phyloP scores from a whole-genome alignment of 2,797 vertebrate species.

The Typhlichthys eigenmanni region DNA sequence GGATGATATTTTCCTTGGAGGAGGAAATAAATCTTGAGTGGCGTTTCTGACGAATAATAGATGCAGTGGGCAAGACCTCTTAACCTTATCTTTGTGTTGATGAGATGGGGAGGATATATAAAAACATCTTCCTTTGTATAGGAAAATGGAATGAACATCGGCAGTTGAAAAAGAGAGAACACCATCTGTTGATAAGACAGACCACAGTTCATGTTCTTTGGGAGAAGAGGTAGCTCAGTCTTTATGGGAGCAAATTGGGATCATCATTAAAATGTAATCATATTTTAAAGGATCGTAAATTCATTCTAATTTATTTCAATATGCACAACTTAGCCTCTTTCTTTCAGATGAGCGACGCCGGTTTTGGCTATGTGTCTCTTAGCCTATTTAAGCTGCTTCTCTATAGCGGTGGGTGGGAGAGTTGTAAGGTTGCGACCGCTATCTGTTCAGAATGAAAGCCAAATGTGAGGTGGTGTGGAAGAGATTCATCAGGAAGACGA shows the following conservation, averaged over 20 bases:
- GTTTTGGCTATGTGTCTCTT: slow-evolving; percentile 35
- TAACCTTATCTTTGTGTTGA: slow-evolving; percentile 47
- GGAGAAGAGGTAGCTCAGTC: slow-evolving; percentile 19
- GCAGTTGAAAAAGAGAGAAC: slow-evolving; percentile 27
- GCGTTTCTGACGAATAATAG: slow-evolving; percentile 47
- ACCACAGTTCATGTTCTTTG: slow-evolving; percentile 42
- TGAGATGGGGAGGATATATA: slow-evolving; percentile 41
- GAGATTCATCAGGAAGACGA: slow-evolving; percentile 31
- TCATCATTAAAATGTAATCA: slow-evolving; percentile 44
- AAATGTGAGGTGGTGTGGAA: slow-evolving; percentile 47
- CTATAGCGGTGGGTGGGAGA: slow-evolving; percentile 36
- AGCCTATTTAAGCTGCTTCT: slow-evolving; percentile 45
- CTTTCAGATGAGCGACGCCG: slow-evolving; percentile 39
- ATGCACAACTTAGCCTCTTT: slow-evolving; percentile 36
- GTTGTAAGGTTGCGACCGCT: slow-evolving; percentile 40
- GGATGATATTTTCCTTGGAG: slow-evolving; percentile 35
- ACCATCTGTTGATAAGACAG: slow-evolving; percentile 25
- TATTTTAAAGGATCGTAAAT: slow-evolving; percentile 58
- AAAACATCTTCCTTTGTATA: slow-evolving; percentile 42
- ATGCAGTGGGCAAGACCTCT: slow-evolving; percentile 32
- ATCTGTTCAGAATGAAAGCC: slow-evolving; percentile 54
- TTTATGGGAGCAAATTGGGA: slow-evolving; percentile 33
- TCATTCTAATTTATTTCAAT: slow-evolving; percentile 54
- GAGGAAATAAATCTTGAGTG: slow-evolving; percentile 16
- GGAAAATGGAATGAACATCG: slow-evolving; percentile 16